Evolutionary conservation across 2,888 invertebrate species (phyloP).

Genomic region (Heliconius hortense): DNA sequence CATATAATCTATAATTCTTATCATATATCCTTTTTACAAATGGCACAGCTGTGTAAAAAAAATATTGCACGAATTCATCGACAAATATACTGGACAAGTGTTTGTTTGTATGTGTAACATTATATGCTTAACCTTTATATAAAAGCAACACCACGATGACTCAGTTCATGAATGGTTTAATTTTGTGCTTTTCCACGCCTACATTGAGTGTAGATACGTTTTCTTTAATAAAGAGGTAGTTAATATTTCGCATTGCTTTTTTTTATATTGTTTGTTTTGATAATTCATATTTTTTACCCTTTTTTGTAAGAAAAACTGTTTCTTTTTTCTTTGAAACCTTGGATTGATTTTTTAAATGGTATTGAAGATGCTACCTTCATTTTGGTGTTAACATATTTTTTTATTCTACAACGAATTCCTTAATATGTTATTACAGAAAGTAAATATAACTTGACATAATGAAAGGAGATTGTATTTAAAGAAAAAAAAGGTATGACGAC

Average conservation of each 20-base stretch:
- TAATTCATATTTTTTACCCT: neutral
- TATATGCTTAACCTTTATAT: neutral
- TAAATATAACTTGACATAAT: neutral
- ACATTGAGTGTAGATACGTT: constrained; percentile 10
- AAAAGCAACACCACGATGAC: neutral
- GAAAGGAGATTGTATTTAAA: constrained; percentile 12
- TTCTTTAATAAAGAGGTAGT: constrained; percentile 11
- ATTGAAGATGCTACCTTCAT: neutral
- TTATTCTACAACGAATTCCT: neutral
- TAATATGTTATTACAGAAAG: neutral
- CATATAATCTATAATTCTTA: neutral
- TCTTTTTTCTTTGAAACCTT: neutral
- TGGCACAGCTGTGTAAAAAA: neutral
- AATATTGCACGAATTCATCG: constrained; percentile 8
- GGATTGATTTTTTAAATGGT: neutral
- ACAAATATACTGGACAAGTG: constrained; percentile 16
- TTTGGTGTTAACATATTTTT: neutral
- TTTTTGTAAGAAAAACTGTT: neutral
- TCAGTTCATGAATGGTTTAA: neutral
- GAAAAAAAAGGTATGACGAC: constrained; percentile 5
- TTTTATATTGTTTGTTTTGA: constrained; percentile 1
- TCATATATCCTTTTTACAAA: neutral
- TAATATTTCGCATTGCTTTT: constrained; percentile 6
- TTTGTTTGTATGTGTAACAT: neutral
- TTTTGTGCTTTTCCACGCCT: constrained; percentile 10